Evolutionary conservation across 2,888 invertebrate genomes (phyloP), one percentile per base, ranked within the genome.

Genomic region (Xestia sexstrigata): DNA sequence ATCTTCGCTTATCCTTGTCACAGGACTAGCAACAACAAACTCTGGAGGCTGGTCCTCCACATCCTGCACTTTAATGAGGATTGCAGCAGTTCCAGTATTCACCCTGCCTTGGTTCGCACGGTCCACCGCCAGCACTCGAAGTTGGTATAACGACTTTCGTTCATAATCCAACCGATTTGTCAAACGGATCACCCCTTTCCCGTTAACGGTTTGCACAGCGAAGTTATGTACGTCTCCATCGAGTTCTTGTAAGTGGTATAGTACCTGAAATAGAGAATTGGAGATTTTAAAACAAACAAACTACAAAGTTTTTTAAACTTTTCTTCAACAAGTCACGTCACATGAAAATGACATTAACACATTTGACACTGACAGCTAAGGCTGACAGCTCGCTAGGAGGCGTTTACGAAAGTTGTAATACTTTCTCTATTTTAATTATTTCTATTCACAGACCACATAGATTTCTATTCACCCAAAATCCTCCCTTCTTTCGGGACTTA

Each of bases 21-120:
- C 98, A 0, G 99, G 98, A 82, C 98, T 98, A 20, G 98, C 98
- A 74, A 98, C 97, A 42, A 99, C 97, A 94, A 99, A 99, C 92
- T 98, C 98, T 0, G 99, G 99, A 0, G 99, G 98, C 93, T 98
- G 98, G 93, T 99, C 99, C 93, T 99, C 99, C 39, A 99, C 98
- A 95, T 99, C 99, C 91, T 98, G 97, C 13, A 96, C 96, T 95
- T 99, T 98, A 11, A 99, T 97, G 83, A 99, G 96, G 86, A 99
- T 97, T 73, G 98, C 98, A 1, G 99, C 99, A 6, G 99, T 98
- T 35, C 98, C 99, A 0, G 99, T 99, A 92, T 99, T 99, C n/a
- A 98, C 97, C 13, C 97, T 96, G 55, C 98, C 97, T 94, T 98
- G 97, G 92, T 98, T 98, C 2, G 99, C 98, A 72, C 99, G 97